Evolutionary conservation across 2,113 vertebrate genomes (phyloP).

Genomic region (Struthidea cinerea): DNA sequence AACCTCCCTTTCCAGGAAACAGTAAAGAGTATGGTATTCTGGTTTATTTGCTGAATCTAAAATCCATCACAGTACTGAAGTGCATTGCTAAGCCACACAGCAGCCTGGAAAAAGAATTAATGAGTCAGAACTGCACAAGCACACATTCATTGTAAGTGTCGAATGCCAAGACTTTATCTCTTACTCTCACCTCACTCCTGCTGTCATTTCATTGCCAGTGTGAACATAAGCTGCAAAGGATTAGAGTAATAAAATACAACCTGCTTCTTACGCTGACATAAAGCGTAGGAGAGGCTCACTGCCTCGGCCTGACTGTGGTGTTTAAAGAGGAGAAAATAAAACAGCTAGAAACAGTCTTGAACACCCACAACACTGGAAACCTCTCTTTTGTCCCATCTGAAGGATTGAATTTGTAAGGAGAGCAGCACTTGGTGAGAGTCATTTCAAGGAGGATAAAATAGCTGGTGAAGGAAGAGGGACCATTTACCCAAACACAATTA

Average conservation of each 20-base stretch:
- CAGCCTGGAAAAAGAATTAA: constrained; percentile 11
- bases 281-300: not conserved
- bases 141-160: not conserved
- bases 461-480: not conserved
- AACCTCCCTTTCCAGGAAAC: not conserved
- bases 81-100: not conserved
- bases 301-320: not conserved
- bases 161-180: constrained; percentile 29
- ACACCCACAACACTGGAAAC: not conserved
- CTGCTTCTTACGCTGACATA: not conserved
- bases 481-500: not conserved
- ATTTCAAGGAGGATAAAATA: not conserved
- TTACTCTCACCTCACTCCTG: constrained; percentile 24
- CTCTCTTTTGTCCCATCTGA: not conserved
- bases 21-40: not conserved
- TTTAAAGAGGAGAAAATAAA: constrained; percentile 2
- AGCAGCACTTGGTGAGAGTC: not conserved
- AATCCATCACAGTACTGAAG: not conserved
- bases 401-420: not conserved
- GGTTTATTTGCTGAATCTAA: not conserved
- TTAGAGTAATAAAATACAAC: constrained; percentile 21
- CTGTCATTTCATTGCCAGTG: constrained; percentile 22
- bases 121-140: constrained; percentile 29
- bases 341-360: not conserved
- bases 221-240: constrained; percentile 26